phyloP scores from a whole-genome alignment of 2,797 vertebrate genomes.

The Cercopithecus mitis region DNA sequence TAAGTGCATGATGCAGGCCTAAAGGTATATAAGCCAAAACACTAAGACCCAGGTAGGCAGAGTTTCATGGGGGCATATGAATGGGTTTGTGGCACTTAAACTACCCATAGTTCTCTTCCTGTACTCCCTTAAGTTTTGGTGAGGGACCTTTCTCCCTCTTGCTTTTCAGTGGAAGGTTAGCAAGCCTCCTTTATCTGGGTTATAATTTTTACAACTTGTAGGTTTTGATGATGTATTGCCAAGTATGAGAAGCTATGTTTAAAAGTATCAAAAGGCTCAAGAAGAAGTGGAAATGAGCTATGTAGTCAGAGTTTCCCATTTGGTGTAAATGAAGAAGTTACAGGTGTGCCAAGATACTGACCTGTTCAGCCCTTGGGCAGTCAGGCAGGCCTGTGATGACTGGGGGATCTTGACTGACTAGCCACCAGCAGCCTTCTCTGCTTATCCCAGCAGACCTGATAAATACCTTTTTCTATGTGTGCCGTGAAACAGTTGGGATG shows the following conservation, averaged over 20 bases:
- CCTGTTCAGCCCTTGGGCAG: not conserved
- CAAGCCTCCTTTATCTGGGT: slow-evolving; percentile 23
- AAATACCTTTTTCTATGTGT: slow-evolving; percentile 11
- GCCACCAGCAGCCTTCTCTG: slow-evolving; percentile 17
- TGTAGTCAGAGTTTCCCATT: not conserved
- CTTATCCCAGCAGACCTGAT: slow-evolving; percentile 8
- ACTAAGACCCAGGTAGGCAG: not conserved
- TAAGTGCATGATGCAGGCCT: not conserved
- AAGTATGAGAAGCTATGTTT: slow-evolving; percentile 9
- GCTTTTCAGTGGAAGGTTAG: slow-evolving; percentile 31
- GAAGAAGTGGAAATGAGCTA: not conserved
- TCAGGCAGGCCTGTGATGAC: not conserved
- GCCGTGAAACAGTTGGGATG: not conserved
- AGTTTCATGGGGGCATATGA: not conserved
- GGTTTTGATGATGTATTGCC: slow-evolving; percentile 16
- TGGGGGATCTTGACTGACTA: not conserved
- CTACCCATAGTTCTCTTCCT: not conserved
- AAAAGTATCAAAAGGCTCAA: slow-evolving; percentile 8
- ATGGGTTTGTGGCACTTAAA: not conserved
- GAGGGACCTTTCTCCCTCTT: not conserved
- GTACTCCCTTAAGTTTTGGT: not conserved
- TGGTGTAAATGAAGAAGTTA: not conserved
- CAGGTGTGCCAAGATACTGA: not conserved
- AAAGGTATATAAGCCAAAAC: not conserved
- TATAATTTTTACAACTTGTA: slow-evolving; percentile 29